Evolutionary conservation across 1,140 invertebrate genomes (phyloP).

Genomic region (Pseudomyrmex dendroicus): DNA sequence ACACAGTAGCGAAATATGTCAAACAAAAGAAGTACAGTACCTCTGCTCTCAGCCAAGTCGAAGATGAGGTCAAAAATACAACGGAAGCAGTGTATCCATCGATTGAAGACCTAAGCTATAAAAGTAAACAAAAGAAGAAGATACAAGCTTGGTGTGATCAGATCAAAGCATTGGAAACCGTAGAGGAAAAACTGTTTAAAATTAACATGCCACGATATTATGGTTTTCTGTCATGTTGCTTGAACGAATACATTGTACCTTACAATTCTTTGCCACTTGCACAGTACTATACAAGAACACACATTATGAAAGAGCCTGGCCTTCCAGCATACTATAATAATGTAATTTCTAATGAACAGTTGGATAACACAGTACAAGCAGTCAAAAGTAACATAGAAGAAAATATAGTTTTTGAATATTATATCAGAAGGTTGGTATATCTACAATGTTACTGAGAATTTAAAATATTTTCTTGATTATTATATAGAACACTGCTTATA

Average conservation of each 20-base stretch:
- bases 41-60: neutral
- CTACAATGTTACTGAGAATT: neutral
- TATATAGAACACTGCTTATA: neutral
- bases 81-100: constrained; percentile 85
- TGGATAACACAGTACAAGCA: constrained; percentile 83
- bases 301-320: constrained; percentile 85
- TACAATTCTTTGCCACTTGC: constrained; percentile 89
- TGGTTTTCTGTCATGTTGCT: constrained; percentile 88
- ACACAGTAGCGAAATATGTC: neutral
- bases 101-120: constrained; percentile 86
- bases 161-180: constrained; percentile 88
- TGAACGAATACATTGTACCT: constrained; percentile 87
- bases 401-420: constrained; percentile 86
- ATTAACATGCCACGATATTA: constrained; percentile 93
- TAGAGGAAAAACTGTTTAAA: constrained; percentile 93
- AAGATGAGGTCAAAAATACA: neutral
- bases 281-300: constrained; percentile 91
- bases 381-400: constrained; percentile 87
- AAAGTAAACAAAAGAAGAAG: constrained; percentile 81
- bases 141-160: constrained; percentile 85
- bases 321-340: constrained; percentile 86
- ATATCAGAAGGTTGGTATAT: constrained; percentile 85
- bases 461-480: constrained; percentile 26
- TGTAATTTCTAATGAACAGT: constrained; percentile 75
- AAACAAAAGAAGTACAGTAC: constrained; percentile 18